These are phyloP conservation scores for Scolanthus callimorphus DNA, from an alignment of 92 coral and sea anemone species.

Conservation along the genomic window DNA sequence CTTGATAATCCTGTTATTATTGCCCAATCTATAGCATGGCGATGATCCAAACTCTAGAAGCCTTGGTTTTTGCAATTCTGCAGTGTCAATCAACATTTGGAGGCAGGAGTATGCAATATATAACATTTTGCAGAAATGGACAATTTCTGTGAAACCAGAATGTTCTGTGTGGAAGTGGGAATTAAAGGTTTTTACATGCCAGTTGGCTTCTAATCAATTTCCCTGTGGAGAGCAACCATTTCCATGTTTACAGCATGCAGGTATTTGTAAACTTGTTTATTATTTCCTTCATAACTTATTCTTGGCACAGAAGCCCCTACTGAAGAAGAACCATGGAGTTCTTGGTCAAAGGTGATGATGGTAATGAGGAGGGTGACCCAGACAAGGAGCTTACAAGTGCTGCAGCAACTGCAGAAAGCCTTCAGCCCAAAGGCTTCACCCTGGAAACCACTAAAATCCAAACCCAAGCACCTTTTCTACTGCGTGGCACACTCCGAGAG, in stretches of 20 bases:
- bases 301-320: constrained; percentile 59
- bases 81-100: too few relatives aligned
- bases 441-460: constrained; percentile 94
- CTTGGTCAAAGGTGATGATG: constrained; percentile 56
- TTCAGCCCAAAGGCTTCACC: constrained; percentile 96
- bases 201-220: neutral
- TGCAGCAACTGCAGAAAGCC: constrained; percentile 99
- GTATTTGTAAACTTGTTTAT: neutral
- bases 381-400: constrained; percentile 93
- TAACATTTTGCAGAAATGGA: too few relatives aligned
- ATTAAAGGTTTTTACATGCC: neutral
- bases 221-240: neutral
- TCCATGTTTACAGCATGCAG: too few relatives aligned
- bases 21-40: too few relatives aligned
- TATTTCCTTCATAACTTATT: neutral
- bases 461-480: constrained; percentile 85
- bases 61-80: too few relatives aligned
- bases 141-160: too few relatives aligned
- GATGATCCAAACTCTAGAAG: too few relatives aligned
- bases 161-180: too few relatives aligned
- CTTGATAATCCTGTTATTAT: too few relatives aligned
- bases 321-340: constrained; percentile 83
- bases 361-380: constrained; percentile 80
- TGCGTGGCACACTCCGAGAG: constrained; percentile 89
- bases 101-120: too few relatives aligned